Conservation (phyloP, 2,888 invertebrate genomes). For the Aethes cnicana region DNA sequence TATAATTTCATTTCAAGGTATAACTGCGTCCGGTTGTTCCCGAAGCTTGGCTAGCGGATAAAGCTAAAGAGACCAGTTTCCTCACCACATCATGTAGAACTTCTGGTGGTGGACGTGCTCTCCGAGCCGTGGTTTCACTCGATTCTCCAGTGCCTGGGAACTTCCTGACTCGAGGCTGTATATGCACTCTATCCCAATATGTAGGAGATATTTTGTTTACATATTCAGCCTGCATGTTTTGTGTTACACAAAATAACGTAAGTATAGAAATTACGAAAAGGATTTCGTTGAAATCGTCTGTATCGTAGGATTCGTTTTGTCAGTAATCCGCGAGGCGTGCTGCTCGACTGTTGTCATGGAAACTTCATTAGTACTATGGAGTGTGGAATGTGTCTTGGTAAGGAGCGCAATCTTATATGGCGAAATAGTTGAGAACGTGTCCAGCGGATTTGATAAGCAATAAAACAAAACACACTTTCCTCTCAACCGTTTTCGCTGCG, state of each 20-base stretch:
- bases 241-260: background rate
- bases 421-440: too few relatives aligned
- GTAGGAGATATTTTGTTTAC: constrained; percentile 49
- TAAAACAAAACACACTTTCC: too few relatives aligned
- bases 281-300: background rate
- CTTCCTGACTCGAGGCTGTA: constrained; percentile 61
- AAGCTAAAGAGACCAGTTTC: too few relatives aligned
- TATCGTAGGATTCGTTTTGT: constrained; percentile 13
- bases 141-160: constrained; percentile 51
- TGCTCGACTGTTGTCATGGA: constrained; percentile 2
- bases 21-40: too few relatives aligned
- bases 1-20: too few relatives aligned
- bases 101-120: constrained; percentile 56
- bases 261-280: too few relatives aligned
- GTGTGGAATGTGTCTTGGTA: too few relatives aligned
- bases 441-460: too few relatives aligned
- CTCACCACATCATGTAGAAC: constrained; percentile 52
- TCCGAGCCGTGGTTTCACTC: constrained; percentile 56
- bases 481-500: too few relatives aligned
- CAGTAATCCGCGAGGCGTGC: background rate
- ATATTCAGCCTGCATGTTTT: constrained; percentile 59
- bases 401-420: too few relatives aligned
- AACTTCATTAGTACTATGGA: constrained; percentile 1
- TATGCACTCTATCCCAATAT: constrained; percentile 59
- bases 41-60: too few relatives aligned